phyloP scores from a whole-genome alignment of 2,797 vertebrate genomes.

The Anguilla pacifica region DNA sequence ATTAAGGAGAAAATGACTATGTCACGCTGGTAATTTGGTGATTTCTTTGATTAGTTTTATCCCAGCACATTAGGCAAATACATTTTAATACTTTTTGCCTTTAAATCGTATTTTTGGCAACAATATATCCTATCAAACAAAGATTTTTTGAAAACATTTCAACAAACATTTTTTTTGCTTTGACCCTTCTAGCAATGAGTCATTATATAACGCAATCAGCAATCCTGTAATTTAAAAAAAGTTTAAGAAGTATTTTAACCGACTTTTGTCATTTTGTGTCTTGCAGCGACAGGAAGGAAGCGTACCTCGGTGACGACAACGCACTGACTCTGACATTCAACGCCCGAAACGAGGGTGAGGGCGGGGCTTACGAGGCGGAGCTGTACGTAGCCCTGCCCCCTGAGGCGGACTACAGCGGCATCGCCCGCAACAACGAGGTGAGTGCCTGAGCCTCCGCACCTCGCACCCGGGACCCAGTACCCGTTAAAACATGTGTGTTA shows the following conservation, averaged over 20 bases:
- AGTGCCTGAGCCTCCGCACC: conserved; percentile 32
- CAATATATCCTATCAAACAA: background rate
- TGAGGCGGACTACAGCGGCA: conserved; percentile 87
- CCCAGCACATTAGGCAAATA: too few species aligned
- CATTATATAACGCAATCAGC: background rate
- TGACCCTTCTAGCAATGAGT: conserved; percentile 20
- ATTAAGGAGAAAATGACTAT: background rate
- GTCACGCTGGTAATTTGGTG: too few species aligned
- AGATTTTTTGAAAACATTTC: background rate
- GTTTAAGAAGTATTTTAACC: background rate
- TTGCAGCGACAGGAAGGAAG: conserved; percentile 77
- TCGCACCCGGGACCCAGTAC: too few species aligned
- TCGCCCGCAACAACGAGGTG: conserved; percentile 85
- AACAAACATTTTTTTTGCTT: background rate
- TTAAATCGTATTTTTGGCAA: background rate
- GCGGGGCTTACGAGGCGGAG: conserved; percentile 90
- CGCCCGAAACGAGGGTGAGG: conserved; percentile 84
- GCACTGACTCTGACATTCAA: conserved; percentile 83
- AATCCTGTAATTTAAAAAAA: conserved; percentile 20
- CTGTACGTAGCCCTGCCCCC: conserved; percentile 83
- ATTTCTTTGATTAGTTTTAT: too few species aligned
- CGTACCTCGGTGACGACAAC: conserved; percentile 86
- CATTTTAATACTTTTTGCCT: too few species aligned
- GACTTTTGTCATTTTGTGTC: conserved; percentile 19
- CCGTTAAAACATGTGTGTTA: too few species aligned